Evolutionary conservation across 2,113 vertebrate species (phyloP), one percentile per base, ranked within the genome.

Genomic region (Myotis brandtii): DNA sequence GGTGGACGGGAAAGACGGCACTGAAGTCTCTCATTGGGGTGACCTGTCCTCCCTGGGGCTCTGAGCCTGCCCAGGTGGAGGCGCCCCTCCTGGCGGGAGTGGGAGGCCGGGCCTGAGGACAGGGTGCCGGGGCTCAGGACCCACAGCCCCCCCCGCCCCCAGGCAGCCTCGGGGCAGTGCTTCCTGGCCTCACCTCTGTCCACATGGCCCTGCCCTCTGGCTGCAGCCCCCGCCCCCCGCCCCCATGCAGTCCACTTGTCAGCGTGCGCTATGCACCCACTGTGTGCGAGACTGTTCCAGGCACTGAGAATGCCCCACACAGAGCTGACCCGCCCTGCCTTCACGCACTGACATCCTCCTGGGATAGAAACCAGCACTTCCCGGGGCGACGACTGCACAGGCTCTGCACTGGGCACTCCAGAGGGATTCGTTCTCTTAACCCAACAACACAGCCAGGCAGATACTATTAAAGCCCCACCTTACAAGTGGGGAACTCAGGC

Each of bases 21-120:
- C 56, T 40, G 54, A 62, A 86, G 66, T 30, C 89, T 86, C 91
- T 81, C 56, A 1, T 66, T 69, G 76, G 52, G 43, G 80, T 64
- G 85, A 88, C 80, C 84, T 56, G 84, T 93, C 90, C 37, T 73
- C 64, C 82, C 79, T 12, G 16, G 89, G 88, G 69, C 82, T 2
- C 62, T 4, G 30, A 32, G 69, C 79, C 90, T 77, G 92, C 94
- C 94, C 85, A 66, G 76, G 77, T 3, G n/a, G 73, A 43, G 82
- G 77, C 6, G 37, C 34, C 14, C 64, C 48, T 75, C 84, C 73
- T 0, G 0, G 46, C 0, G 0, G 37, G 54, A 72, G 30, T 62
- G 25, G 34, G 67, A 86, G 83, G 50, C 10, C 10, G 1, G 43
- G 40, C 46, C 62, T 70, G 32, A 46, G 34, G n/a, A 34, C n/a